Base-by-base conservation (phyloP, 2,113 vertebrate genomes). In the Paramormyrops kingsleyae region DNA sequence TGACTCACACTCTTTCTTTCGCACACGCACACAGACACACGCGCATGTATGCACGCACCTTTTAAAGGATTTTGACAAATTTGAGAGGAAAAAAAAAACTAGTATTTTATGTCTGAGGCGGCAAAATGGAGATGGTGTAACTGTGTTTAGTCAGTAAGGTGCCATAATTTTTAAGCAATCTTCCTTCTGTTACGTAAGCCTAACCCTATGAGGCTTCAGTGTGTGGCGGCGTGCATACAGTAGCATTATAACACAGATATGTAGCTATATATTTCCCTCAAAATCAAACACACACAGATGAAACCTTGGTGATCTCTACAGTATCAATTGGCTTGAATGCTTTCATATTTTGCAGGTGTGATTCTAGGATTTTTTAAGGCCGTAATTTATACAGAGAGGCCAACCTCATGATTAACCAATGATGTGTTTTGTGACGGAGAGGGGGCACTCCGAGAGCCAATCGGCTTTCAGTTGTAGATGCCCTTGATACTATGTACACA, bases 131-230 rank as follows among this genome's bases (percentile, higher is more conserved):
- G 24, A 27, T 74, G 27, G 70, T 39, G 35, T 77, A 39, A 42
- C 50, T 52, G 44, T 53, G 88, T 89, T 31, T 52, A 89, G 62
- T 24, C 24, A n/a, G 19, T 35, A 87, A 91, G 46, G 83, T 59
- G 47, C 70, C 47, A 87, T 52, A 31, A 56, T 44, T 35, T 31
- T 59, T 87, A 35, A 86, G 17, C 80, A 50, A 62, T 87, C 88
- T 90, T 74, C 27, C 27, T 35, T 86, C 59, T 87, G 46, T 88
- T 27, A 31, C 50, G 2, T 77, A n/a, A 88, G 19, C 49, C 50
- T 52, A 85, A 89, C 42, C 9, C 62, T 66, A 17, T 39, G 31
- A 17, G 12, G 15, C 35, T 10, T 15, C 31, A 77, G 31, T 77
- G 5, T 39, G 70, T 19, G 35, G 31, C 35, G 4, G 1, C 8